Conservation (phyloP, 2,888 invertebrate genomes). For the Lochmaea crataegi region DNA sequence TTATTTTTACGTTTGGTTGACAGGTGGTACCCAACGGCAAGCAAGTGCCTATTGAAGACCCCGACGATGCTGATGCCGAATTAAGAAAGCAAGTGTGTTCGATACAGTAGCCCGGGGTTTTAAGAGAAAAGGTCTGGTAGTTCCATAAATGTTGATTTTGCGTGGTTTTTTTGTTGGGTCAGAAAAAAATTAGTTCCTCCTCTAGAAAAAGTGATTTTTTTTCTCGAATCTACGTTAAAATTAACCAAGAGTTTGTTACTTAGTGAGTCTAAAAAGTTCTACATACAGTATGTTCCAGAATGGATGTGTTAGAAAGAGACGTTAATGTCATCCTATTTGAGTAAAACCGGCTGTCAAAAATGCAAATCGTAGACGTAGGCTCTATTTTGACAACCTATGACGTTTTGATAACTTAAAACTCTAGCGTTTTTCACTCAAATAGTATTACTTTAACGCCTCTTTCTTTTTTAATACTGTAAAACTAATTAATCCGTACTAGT, state of each 20-base stretch:
- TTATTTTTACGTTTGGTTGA: not conserved
- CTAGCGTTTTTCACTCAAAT: too few species aligned
- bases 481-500: too few species aligned
- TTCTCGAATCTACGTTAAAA: not conserved
- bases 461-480: too few species aligned
- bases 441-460: too few species aligned
- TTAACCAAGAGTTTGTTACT: not conserved
- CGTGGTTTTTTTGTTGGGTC: constrained; percentile 35
- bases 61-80: constrained; percentile 65
- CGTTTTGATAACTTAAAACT: too few species aligned
- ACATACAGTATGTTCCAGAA: too few species aligned
- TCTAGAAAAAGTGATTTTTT: not conserved
- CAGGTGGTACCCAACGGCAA: constrained; percentile 53
- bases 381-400: too few species aligned
- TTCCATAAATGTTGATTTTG: constrained; percentile 36
- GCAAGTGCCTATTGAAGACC: constrained; percentile 59
- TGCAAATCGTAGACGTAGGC: too few species aligned
- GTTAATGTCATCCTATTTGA: too few species aligned
- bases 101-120: constrained; percentile 57
- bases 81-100: constrained; percentile 62
- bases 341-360: too few species aligned
- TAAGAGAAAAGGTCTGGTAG: constrained; percentile 40
- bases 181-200: not conserved
- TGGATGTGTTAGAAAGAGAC: too few species aligned
- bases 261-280: too few species aligned